A percentile compares a stretch with the other conserved stretches of the same genome.
These are phyloP conservation scores for Platysternon megacephalum DNA, from an alignment of 2,113 vertebrate species.

Conservation along the genomic window DNA sequence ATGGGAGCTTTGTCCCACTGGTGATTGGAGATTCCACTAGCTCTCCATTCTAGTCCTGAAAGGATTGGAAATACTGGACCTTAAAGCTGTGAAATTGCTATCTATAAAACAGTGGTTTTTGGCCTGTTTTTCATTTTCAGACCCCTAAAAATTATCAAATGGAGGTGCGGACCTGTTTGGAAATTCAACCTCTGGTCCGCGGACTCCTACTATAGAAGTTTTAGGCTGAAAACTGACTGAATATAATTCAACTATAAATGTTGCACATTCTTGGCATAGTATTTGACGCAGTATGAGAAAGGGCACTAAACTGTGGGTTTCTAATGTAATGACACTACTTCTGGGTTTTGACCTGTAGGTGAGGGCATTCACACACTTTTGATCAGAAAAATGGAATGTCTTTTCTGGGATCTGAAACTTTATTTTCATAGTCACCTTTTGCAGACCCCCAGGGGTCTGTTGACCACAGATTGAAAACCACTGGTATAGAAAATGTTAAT, in stretches of 20 bases:
- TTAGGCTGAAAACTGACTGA: not conserved
- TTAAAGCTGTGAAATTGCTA: not conserved
- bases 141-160: not conserved
- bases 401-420: not conserved
- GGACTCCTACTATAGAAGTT: not conserved
- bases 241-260: not conserved
- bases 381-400: not conserved
- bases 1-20: not conserved
- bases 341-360: not conserved
- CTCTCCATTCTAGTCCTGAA: not conserved
- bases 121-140: not conserved
- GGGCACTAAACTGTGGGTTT: not conserved
- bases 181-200: not conserved
- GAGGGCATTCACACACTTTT: not conserved
- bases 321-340: not conserved
- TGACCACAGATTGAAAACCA: not conserved
- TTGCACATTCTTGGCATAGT: not conserved
- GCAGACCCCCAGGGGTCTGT: not conserved
- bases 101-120: not conserved
- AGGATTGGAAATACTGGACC: not conserved
- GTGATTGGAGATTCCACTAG: not conserved
- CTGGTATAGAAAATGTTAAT: not conserved
- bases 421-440: no score
- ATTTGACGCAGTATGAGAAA: not conserved
- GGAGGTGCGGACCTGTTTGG: not conserved